Conservation (phyloP, 2,797 vertebrate genomes). For the Mareca penelope region DNA sequence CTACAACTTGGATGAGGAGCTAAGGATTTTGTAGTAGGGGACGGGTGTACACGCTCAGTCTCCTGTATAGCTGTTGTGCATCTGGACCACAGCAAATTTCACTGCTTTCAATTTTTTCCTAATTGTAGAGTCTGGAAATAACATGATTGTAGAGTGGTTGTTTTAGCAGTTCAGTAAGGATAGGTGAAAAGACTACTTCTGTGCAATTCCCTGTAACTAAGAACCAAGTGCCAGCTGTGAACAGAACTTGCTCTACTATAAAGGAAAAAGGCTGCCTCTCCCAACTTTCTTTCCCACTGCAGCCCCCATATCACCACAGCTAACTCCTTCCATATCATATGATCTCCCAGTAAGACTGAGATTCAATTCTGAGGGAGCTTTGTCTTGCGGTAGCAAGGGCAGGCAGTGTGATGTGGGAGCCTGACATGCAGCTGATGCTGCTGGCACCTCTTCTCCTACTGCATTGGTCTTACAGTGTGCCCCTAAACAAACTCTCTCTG, state of each 20-base stretch:
- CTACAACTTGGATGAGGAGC: not conserved
- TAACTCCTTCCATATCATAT: fast-evolving
- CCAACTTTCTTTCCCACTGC: not conserved
- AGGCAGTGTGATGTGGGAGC: not conserved
- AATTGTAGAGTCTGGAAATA: not conserved
- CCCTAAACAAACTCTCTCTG: not conserved
- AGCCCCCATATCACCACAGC: fast-evolving
- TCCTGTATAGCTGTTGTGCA: not conserved
- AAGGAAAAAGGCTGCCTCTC: not conserved
- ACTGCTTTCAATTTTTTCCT: not conserved
- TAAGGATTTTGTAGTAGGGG: not conserved
- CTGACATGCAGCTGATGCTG: not conserved
- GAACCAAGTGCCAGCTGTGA: not conserved
- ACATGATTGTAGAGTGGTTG: not conserved
- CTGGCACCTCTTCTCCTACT: not conserved
- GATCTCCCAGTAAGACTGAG: not conserved
- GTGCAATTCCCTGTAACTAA: not conserved
- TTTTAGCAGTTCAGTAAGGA: not conserved
- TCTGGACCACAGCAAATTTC: not conserved
- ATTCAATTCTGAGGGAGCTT: not conserved
- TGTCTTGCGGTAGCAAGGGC: not conserved
- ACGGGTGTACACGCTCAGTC: not conserved
- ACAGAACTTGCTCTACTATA: fast-evolving
- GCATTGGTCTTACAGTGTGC: fast-evolving
- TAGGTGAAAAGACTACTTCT: not conserved